Percentiles rank a stretch among this genome's conserved stretches.
Conservation (phyloP, 2,797 vertebrate genomes). For the Lacerta agilis region DNA sequence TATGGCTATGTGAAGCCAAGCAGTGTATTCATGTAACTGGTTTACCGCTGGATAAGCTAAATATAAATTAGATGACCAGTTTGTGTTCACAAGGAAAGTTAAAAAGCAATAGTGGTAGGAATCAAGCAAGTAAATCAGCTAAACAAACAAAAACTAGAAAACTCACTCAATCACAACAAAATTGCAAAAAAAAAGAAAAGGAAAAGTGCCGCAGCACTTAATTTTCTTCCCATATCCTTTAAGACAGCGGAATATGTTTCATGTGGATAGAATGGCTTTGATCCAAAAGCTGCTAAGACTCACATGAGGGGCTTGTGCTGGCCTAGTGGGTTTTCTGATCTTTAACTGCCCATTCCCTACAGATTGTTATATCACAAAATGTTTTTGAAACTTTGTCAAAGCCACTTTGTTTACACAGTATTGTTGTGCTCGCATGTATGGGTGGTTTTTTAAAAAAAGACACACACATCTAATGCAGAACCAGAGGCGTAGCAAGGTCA, state of each 20-base stretch:
- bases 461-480: no score
- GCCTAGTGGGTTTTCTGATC: not conserved
- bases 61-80: conserved; percentile 27
- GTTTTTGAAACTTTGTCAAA: not conserved
- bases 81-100: not conserved
- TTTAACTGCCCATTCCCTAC: not conserved
- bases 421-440: no score
- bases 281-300: not conserved
- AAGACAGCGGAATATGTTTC: not conserved
- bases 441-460: no score
- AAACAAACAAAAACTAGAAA: not conserved
- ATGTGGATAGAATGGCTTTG: not conserved
- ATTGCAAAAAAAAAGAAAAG: not conserved
- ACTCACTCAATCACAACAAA: not conserved
- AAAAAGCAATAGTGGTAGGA: not conserved
- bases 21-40: not conserved
- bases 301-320: not conserved
- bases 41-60: conserved; percentile 28
- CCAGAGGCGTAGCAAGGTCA: no score
- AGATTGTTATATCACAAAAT: not conserved
- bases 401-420: no score
- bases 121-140: not conserved
- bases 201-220: not conserved
- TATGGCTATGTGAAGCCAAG: conserved; percentile 16
- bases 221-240: not conserved